Base-by-base conservation (phyloP, 2,113 vertebrate species). In the Zosterops japonicus region DNA sequence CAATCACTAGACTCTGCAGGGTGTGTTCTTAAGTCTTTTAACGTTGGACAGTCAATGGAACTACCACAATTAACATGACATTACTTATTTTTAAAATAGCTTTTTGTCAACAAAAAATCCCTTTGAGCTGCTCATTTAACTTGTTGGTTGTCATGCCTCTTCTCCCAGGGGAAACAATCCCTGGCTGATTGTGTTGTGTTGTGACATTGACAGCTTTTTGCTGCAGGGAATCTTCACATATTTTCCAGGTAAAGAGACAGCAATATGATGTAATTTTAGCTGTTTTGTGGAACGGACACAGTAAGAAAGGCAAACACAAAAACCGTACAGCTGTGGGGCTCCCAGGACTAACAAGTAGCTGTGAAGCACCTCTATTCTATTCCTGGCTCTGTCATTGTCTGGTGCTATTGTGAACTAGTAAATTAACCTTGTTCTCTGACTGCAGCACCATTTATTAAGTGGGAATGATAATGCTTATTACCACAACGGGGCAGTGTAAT, bases 401-500 rank as follows among this genome's bases (percentile, higher is more conserved):
- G 39, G 14, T 76, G 71, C 81, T 52, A 7, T 56, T 71, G 35
- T 69, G 64, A 90, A 60, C 60, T 39, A 36, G 76, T 70, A 91
- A 92, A 95, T 93, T 93, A 93, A 94, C 80, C 72, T 82, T 83
- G 20, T 60, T 74, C 50, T 3, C 2, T 57, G 49, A 61, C 35
- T 78, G 56, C 53, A 90, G 52, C 77, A 59, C 53, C 61, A 44
- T 92, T 81, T 95, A 65, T 63, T 67, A 93, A 83, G 65, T 70
- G 55, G 27, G 50, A 77, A 87, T 91, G 55, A 77, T 94, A 80
- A 96, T 77, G 29, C 35, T 83, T 69, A 86, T 75, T 47, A 77
- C 93, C 93, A 95, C 91, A 87, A 93, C 5, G 91, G 75, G 91
- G 82, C 94, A 96, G 49, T 94, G 82, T 96, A 92, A 91, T 95